phyloP scores from a whole-genome alignment of 2,113 vertebrate genomes.

The Gavia stellata region DNA sequence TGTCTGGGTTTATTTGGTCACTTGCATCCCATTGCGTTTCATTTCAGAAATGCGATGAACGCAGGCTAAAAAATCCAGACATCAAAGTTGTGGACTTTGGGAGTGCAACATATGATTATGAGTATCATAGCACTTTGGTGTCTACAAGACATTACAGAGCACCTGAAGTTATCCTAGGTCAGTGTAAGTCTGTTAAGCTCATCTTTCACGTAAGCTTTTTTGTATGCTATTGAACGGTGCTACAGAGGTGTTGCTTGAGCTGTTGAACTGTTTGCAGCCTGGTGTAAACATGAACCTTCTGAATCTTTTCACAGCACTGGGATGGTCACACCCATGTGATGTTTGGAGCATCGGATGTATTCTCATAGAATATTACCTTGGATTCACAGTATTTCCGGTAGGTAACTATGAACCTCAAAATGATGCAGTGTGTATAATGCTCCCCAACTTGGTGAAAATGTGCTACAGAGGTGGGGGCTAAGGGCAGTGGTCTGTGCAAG shows the following conservation, averaged over 20 bases:
- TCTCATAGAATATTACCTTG: constrained; percentile 86
- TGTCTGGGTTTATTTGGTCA: neutral
- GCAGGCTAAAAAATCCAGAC: constrained; percentile 78
- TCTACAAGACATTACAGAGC: constrained; percentile 86
- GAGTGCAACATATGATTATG: constrained; percentile 83
- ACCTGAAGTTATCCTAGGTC: constrained; percentile 87
- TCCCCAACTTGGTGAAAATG: neutral
- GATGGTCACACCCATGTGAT: constrained; percentile 86
- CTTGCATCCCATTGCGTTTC: neutral
- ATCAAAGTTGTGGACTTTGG: constrained; percentile 87
- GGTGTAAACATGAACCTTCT: neutral
- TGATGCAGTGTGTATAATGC: rapidly evolving
- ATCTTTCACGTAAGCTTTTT: rapidly evolving
- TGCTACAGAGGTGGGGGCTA: neutral
- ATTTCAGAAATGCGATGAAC: constrained; percentile 82
- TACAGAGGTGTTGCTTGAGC: neutral
- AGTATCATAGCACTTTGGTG: constrained; percentile 83
- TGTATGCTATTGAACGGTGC: rapidly evolving
- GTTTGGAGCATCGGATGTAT: constrained; percentile 88
- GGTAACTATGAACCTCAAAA: neutral
- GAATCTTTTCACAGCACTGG: constrained; percentile 71
- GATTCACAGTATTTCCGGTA: constrained; percentile 85
- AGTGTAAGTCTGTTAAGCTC: neutral
- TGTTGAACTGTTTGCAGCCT: too few species aligned
- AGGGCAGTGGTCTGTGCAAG: neutral